Evolutionary conservation across 1,140 invertebrate genomes (phyloP).

Genomic region (Scaptomyza hsui): DNA sequence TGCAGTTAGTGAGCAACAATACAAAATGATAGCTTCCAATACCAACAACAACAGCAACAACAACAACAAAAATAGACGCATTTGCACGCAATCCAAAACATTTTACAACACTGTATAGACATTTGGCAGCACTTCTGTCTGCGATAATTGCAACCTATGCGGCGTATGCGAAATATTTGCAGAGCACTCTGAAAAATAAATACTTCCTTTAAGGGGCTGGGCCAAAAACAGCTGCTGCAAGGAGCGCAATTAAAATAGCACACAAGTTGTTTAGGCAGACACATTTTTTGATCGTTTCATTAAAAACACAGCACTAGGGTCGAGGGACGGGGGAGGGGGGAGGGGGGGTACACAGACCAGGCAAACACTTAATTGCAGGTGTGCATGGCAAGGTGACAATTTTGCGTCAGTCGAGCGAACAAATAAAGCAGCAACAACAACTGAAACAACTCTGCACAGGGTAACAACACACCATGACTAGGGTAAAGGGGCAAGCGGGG

Average conservation of each 20-base stretch:
- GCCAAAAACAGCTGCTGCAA: conserved; percentile 38
- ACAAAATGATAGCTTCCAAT: conserved; percentile 56
- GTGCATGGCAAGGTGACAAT: conserved; percentile 80
- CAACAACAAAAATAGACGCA: conserved; percentile 43
- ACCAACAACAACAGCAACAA: too few species aligned
- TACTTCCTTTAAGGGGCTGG: background rate
- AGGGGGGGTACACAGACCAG: background rate
- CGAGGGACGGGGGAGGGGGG: background rate
- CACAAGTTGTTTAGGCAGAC: conserved; percentile 38
- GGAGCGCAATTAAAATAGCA: conserved; percentile 67
- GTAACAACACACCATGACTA: conserved; percentile 26
- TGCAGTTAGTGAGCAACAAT: conserved; percentile 46
- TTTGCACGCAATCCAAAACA: conserved; percentile 47
- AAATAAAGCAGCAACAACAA: conserved; percentile 24
- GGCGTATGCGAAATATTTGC: conserved; percentile 60
- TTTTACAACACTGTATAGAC: conserved; percentile 5
- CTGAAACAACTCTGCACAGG: conserved; percentile 27
- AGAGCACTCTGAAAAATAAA: background rate
- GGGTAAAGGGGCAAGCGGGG: background rate
- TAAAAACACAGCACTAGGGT: conserved; percentile 44
- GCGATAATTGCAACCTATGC: conserved; percentile 15
- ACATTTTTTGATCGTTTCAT: conserved; percentile 77
- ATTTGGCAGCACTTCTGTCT: conserved; percentile 8
- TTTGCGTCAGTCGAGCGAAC: conserved; percentile 77
- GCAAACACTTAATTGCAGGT: conserved; percentile 71